These are phyloP conservation scores for Tribolium castaneum DNA, from an alignment of 1,140 invertebrate species.

Conservation along the genomic window DNA sequence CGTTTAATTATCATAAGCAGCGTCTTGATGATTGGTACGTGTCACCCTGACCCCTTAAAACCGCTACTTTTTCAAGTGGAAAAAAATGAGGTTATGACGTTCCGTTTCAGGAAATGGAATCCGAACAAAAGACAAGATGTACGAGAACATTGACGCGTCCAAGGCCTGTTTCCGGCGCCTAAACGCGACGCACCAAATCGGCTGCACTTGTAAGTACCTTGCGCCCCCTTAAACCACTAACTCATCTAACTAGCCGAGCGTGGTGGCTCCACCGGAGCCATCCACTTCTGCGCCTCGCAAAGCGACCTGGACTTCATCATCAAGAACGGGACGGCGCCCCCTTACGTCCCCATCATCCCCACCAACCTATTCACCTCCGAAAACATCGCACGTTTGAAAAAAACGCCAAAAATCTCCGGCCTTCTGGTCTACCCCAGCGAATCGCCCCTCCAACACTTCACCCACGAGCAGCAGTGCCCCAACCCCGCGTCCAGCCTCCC, in stretches of 20 bases:
- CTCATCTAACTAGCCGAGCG: slow-evolving; percentile 75
- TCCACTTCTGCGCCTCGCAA: slow-evolving; percentile 75
- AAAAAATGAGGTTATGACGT: slow-evolving; percentile 30
- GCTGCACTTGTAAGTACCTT: slow-evolving; percentile 84
- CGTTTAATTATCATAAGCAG: background rate
- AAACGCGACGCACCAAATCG: slow-evolving; percentile 93
- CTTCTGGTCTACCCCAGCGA: slow-evolving; percentile 69
- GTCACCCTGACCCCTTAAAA: too few relatives aligned
- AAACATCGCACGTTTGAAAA: slow-evolving; percentile 66
- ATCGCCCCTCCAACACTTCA: slow-evolving; percentile 64
- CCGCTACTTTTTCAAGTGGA: too few relatives aligned
- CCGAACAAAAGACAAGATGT: slow-evolving; percentile 83
- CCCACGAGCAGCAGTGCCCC: slow-evolving; percentile 86
- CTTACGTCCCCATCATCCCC: slow-evolving; percentile 77
- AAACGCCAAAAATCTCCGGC: slow-evolving; percentile 68
- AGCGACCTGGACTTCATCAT: slow-evolving; percentile 80
- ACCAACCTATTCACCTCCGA: slow-evolving; percentile 71
- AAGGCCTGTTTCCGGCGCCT: slow-evolving; percentile 86
- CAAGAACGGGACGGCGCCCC: slow-evolving; percentile 73
- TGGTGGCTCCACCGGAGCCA: slow-evolving; percentile 84
- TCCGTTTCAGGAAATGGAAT: slow-evolving; percentile 63
- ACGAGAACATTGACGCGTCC: slow-evolving; percentile 76
- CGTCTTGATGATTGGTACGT: background rate
- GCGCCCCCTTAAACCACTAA: slow-evolving; percentile 7
- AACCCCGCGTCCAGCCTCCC: slow-evolving; percentile 77